A percentile compares a stretch with the other conserved stretches of the same genome.
Conservation (phyloP, 2,113 vertebrate species). For the Tupaia chinensis region DNA sequence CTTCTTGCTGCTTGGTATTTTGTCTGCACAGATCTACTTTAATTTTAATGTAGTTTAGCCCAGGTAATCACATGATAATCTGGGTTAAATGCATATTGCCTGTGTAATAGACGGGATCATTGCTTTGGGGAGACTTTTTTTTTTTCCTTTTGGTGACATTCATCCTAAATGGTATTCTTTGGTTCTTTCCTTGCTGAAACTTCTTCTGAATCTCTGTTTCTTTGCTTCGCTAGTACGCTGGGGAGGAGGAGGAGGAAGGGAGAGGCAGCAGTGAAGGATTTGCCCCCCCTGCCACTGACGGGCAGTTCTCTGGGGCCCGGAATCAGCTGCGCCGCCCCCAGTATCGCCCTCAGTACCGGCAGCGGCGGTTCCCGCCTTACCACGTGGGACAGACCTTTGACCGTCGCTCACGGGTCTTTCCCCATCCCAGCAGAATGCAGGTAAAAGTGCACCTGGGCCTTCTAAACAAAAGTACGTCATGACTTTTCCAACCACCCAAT, state of each 20-base stretch:
- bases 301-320: slow-evolving; percentile 69
- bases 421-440: slow-evolving; percentile 82
- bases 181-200: slow-evolving; percentile 61
- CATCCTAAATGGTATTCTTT: slow-evolving; percentile 61
- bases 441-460: slow-evolving; percentile 77
- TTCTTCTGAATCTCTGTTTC: slow-evolving; percentile 71
- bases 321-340: slow-evolving; percentile 51
- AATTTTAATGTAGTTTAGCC: slow-evolving; percentile 56
- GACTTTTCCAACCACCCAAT: too few species aligned
- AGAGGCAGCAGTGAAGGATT: slow-evolving; percentile 85
- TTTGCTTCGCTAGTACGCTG: slow-evolving; percentile 80
- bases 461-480: neutral
- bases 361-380: slow-evolving; percentile 70
- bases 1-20: slow-evolving; percentile 64
- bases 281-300: slow-evolving; percentile 74
- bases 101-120: neutral
- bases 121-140: neutral
- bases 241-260: slow-evolving; percentile 80
- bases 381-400: slow-evolving; percentile 77
- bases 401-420: slow-evolving; percentile 79
- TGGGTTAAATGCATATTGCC: slow-evolving; percentile 47
- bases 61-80: slow-evolving; percentile 24
- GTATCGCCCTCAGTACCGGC: slow-evolving; percentile 58
- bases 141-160: neutral
- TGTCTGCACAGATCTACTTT: slow-evolving; percentile 37